phyloP scores from a whole-genome alignment of 2,888 invertebrate genomes.

The Rhagium mordax region DNA sequence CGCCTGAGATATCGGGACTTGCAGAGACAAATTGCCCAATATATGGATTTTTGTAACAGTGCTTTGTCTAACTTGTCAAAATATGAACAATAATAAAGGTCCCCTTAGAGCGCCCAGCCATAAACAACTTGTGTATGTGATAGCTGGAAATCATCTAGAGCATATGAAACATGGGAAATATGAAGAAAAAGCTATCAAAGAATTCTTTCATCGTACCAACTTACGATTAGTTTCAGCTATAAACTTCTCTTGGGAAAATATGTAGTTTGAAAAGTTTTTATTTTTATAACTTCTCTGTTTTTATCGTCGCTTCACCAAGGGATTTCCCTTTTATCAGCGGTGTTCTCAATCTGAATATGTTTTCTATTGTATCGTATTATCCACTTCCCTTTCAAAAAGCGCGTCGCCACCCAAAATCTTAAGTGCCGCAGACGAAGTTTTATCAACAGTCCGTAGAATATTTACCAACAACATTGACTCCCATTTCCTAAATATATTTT shows the following conservation, averaged over 20 bases:
- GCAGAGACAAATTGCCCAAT: slow-evolving; percentile 8
- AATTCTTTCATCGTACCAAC: slow-evolving; percentile 47
- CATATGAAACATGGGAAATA: slow-evolving; percentile 39
- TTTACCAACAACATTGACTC: no score
- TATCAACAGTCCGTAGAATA: neutral
- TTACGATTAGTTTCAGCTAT: slow-evolving; percentile 53
- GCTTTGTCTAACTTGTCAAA: slow-evolving; percentile 33
- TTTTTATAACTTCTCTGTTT: slow-evolving; percentile 44
- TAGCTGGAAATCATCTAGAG: slow-evolving; percentile 41
- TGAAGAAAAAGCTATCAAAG: slow-evolving; percentile 46
- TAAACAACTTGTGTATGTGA: slow-evolving; percentile 38
- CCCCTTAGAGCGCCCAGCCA: slow-evolving; percentile 6
- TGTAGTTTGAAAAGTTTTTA: slow-evolving; percentile 46
- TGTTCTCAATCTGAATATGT: slow-evolving; percentile 31
- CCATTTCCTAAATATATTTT: no score
- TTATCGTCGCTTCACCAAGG: slow-evolving; percentile 22
- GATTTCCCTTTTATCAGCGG: slow-evolving; percentile 17
- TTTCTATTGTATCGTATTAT: slow-evolving; percentile 27
- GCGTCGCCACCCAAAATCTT: neutral
- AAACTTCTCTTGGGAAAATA: slow-evolving; percentile 41
- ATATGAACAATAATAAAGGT: slow-evolving; percentile 27
- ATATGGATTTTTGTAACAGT: slow-evolving; percentile 17
- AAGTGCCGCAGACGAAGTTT: neutral
- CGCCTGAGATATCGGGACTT: neutral
- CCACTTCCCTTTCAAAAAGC: slow-evolving; percentile 1